A percentile compares a stretch with the other conserved stretches of the same genome.
Conservation (phyloP, 2,888 invertebrate species). For the Drosophila lacicola region DNA sequence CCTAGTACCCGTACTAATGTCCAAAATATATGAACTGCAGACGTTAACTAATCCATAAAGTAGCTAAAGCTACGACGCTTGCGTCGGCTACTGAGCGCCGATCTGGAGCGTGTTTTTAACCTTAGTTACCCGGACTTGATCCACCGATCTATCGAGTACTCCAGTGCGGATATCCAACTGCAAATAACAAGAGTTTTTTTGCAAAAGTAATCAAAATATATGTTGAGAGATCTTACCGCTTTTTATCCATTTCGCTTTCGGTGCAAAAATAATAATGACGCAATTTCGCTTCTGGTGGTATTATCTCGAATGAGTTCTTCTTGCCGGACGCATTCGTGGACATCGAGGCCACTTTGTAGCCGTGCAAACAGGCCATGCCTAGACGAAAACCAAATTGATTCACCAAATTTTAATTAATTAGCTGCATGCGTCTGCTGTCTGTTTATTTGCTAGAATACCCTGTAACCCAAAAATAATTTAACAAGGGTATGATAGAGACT, state of each 20-base stretch:
- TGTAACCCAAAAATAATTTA: not conserved
- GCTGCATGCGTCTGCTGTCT: slow-evolving; percentile 32
- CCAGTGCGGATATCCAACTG: slow-evolving; percentile 97
- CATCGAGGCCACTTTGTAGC: slow-evolving; percentile 92
- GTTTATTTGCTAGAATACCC: slow-evolving; percentile 13
- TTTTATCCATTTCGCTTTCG: slow-evolving; percentile 97
- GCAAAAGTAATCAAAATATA: no score
- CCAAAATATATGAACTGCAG: slow-evolving; percentile 42
- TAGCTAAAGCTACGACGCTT: slow-evolving; percentile 83
- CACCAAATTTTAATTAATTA: slow-evolving; percentile 57
- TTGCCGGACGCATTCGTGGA: slow-evolving; percentile 92
- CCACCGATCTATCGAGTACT: slow-evolving; percentile 98
- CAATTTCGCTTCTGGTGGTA: slow-evolving; percentile 94
- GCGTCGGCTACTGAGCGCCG: slow-evolving; percentile 70
- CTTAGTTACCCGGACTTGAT: slow-evolving; percentile 89
- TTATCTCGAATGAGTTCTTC: slow-evolving; percentile 95
- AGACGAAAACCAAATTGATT: slow-evolving; percentile 40
- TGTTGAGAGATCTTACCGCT: slow-evolving; percentile 88
- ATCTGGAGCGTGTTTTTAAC: slow-evolving; percentile 80
- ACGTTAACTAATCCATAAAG: slow-evolving; percentile 73
- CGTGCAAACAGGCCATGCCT: slow-evolving; percentile 97
- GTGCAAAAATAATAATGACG: slow-evolving; percentile 96
- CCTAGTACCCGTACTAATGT: slow-evolving; percentile 80
- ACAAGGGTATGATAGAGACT: not conserved
- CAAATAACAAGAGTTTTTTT: not conserved